These are phyloP conservation scores for Centruroides sculpturatus DNA, from an alignment of 1,140 invertebrate species.

Conservation along the genomic window DNA sequence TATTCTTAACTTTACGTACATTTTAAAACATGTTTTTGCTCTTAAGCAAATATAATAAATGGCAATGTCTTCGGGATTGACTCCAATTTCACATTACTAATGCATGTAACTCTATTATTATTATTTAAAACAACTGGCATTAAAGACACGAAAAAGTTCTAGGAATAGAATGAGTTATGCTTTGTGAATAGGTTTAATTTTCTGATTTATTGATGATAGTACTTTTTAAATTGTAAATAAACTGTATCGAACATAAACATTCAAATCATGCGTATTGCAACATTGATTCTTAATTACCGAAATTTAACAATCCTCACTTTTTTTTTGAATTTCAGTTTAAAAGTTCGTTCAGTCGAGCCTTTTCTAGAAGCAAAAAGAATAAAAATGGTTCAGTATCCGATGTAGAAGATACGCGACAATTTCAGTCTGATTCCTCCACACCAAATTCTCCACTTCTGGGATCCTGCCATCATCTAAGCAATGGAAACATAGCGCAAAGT, in stretches of 20 bases:
- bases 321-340: slow-evolving; percentile 44
- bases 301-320: background rate
- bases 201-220: no score
- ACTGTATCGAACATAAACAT: background rate
- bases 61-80: no score
- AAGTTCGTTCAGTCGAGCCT: slow-evolving; percentile 96
- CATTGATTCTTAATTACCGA: no score
- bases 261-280: background rate
- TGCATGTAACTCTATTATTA: no score
- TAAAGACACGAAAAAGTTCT: no score
- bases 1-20: no score
- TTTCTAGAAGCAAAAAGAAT: slow-evolving; percentile 56
- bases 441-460: slow-evolving; percentile 22
- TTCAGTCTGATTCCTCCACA: slow-evolving; percentile 3
- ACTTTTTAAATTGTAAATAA: background rate
- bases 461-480: slow-evolving; percentile 16
- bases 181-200: no score
- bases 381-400: slow-evolving; percentile 47
- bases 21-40: no score
- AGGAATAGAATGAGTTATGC: no score
- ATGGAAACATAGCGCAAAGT: background rate
- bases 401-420: slow-evolving; percentile 34
- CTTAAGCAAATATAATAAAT: no score
- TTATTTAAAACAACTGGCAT: no score
- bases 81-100: no score